Evolutionary conservation across 30 jellyfish, hydroid and myxozoan species (phyloP), one percentile per base, ranked within the genome.

Genomic region (Sanderia malayensis): DNA sequence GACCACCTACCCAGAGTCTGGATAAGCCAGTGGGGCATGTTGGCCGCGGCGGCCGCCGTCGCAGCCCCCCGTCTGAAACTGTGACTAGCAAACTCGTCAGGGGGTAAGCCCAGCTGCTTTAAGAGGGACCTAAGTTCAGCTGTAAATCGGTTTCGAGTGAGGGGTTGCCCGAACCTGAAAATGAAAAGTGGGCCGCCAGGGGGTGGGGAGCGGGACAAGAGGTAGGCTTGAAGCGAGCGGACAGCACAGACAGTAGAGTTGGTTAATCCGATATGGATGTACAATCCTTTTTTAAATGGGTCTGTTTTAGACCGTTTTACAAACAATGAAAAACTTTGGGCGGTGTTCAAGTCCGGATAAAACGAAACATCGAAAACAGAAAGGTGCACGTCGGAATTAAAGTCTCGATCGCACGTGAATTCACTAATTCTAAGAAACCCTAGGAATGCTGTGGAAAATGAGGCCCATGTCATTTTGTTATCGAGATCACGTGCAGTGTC

Each of bases 361-460:
- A 63, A 63, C 20, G 21, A 15, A 17, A 63, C 28, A 17, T 63
- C 75, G 2, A 22, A 24, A 29, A 13, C 27, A 19, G 25, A 17
- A n/a, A 63, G 58, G 23, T 63, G 75, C 8, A 29, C 27, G 4
- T 2, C n/a, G 0, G 20, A 29, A 57, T 63, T 57, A 63, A 63
- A 63, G 30, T 19, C 26, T 3, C 58, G 7, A 18, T n/a, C 20
- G 59, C 60, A 3, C 13, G 75, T 63, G 58, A 27, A 63, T 17
- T 63, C 75, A 33, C 58, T 27, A 26, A 63, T 63, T 63, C 75
- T 24, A 10, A 63, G 27, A n/a, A 63, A 63, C 25, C 75, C 75
- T 2, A 63, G 30, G 75, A 63, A 63, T 15, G 75, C 75, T 8
- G 28, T 15, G 58, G 27, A 33, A 19, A 29, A 17, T 9, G 58